Evolutionary conservation across 2,888 invertebrate species (phyloP).

Genomic region (Odontocerum albicorne): DNA sequence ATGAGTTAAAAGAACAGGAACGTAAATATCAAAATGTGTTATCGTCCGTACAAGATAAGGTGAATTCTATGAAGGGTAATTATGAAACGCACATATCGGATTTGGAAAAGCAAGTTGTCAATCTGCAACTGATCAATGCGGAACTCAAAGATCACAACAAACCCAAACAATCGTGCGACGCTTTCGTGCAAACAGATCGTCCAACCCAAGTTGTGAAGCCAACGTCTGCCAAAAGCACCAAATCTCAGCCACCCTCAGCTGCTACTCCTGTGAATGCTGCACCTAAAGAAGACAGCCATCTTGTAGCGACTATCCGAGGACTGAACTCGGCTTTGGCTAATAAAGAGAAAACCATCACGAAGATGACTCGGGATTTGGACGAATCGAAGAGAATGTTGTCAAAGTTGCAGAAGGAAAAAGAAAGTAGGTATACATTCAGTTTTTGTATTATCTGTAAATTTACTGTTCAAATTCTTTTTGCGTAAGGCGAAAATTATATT

Average conservation of each 20-base stretch:
- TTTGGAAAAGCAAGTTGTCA: conserved; percentile 66
- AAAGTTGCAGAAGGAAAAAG: conserved; percentile 75
- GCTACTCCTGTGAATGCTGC: conserved; percentile 47
- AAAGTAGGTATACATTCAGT: conserved; percentile 49
- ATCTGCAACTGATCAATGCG: conserved; percentile 46
- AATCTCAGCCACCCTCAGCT: conserved; percentile 58
- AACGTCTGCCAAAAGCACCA: conserved; percentile 54
- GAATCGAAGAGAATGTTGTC: conserved; percentile 75
- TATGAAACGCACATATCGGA: conserved; percentile 75
- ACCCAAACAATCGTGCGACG: conserved; percentile 39
- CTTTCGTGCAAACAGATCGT: conserved; percentile 55
- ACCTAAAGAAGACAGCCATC: conserved; percentile 72
- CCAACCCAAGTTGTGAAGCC: conserved; percentile 49
- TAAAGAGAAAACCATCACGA: conserved; percentile 72
- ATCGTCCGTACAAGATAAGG: conserved; percentile 73
- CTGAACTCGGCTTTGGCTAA: conserved; percentile 72
- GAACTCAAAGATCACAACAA: conserved; percentile 60
- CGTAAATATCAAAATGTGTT: conserved; percentile 70
- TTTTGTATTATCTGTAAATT: too few relatives aligned
- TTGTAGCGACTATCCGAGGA: conserved; percentile 78
- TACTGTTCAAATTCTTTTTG: too few relatives aligned
- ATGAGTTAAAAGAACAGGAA: conserved; percentile 71
- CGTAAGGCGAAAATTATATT: too few relatives aligned
- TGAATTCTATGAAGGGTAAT: conserved; percentile 74
- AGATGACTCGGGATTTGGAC: conserved; percentile 74